phyloP scores from a whole-genome alignment of 2,113 vertebrate genomes.

The Pao palembangensis region DNA sequence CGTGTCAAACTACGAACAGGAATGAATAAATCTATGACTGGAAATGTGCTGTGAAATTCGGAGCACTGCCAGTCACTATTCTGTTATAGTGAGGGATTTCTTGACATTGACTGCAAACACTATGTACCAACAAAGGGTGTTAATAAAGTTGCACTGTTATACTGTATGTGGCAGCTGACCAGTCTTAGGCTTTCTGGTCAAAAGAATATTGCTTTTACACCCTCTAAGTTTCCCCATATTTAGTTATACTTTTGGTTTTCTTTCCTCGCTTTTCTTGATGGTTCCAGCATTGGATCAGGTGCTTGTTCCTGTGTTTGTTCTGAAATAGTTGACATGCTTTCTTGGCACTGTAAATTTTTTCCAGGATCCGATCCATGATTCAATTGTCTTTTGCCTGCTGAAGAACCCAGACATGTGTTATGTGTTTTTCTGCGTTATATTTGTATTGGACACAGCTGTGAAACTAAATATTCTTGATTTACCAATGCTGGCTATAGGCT shows the following conservation, averaged over 20 bases:
- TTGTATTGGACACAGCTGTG: background rate
- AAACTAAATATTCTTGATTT: background rate
- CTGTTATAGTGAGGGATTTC: slow-evolving; percentile 4
- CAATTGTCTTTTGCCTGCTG: background rate
- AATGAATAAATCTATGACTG: slow-evolving; percentile 28
- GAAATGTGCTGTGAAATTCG: slow-evolving; percentile 25
- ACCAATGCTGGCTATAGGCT: background rate
- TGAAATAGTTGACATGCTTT: background rate
- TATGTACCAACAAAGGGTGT: background rate
- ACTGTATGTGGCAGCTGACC: background rate
- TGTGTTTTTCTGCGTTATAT: background rate
- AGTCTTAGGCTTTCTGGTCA: background rate
- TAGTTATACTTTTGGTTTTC: background rate
- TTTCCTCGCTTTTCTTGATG: background rate
- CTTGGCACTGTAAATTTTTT: background rate
- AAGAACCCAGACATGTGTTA: background rate
- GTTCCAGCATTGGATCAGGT: background rate
- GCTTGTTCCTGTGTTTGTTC: background rate
- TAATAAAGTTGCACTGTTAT: slow-evolving; percentile 1
- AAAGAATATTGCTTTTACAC: background rate
- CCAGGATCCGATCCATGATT: background rate
- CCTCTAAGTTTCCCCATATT: background rate
- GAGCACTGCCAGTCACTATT: slow-evolving; percentile 4
- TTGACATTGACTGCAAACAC: slow-evolving; percentile 5
- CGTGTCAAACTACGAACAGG: background rate